Conservation (phyloP, 2,888 invertebrate genomes). For the Ophion costatus region DNA sequence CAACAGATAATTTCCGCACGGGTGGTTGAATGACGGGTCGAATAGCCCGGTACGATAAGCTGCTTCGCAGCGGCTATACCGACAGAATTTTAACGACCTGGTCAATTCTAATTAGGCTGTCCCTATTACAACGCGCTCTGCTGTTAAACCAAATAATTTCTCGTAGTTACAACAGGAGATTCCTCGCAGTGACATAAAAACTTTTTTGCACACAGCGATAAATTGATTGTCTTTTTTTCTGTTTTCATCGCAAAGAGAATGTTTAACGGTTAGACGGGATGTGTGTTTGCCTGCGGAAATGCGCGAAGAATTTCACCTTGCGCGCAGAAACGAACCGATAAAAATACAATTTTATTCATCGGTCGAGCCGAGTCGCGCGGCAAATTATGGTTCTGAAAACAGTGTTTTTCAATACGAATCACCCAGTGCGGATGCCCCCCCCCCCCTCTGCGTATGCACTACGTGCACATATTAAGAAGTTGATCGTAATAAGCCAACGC, state of each 20-base stretch:
- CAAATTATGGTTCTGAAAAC: too few relatives aligned
- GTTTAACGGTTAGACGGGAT: too few relatives aligned
- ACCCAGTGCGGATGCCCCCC: too few relatives aligned
- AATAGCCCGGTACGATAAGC: not conserved
- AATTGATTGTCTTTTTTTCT: not conserved
- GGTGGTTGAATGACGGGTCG: conserved; percentile 15
- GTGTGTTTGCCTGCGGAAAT: too few relatives aligned
- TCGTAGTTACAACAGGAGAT: not conserved
- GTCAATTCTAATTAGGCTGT: conserved; percentile 3
- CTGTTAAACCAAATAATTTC: not conserved
- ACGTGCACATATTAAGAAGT: not conserved
- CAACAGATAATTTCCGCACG: too few relatives aligned
- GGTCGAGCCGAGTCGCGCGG: too few relatives aligned
- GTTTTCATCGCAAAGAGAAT: not conserved
- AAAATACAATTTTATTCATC: conserved; percentile 5
- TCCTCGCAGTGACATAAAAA: not conserved
- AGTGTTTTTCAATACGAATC: too few relatives aligned
- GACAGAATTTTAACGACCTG: not conserved
- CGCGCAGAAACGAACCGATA: not conserved
- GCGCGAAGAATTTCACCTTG: too few relatives aligned
- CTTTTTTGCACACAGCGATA: not conserved
- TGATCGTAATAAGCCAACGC: not conserved
- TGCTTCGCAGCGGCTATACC: not conserved
- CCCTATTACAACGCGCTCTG: not conserved
- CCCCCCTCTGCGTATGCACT: too few relatives aligned